Base-by-base conservation (phyloP, 2,113 vertebrate species). In the Dascyllus trimaculatus region DNA sequence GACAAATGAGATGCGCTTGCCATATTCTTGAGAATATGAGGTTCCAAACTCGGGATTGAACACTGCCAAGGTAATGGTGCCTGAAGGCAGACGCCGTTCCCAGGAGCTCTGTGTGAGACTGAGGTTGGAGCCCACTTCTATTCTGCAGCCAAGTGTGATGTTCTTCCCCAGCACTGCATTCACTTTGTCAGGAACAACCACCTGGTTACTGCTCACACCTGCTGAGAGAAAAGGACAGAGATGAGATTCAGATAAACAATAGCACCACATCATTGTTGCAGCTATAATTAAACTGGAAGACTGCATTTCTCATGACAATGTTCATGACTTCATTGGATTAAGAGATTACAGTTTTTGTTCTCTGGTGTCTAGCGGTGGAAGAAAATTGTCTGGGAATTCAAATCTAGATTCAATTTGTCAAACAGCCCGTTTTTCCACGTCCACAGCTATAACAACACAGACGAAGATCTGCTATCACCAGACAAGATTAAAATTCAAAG, bases 31-130 rank as follows among this genome's bases (percentile, higher is more conserved):
- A 84, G 96, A 90, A 93, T 98, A 91, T 64, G 96, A 97, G 80
- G 92, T 97, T 90, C 98, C 98, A 71, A 96, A 97, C 22, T 95
- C 85, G 1, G 97, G 97, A 85, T 98, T 95, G 92, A 96, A 98
- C 85, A 99, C 97, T 26, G 97, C 98, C 92, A 99, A 81, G 75
- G 96, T 98, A 71, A 95, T 90, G 80, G 95, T 90, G 93, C 88
- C 95, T 57, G 96, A 95, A 75, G 95, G 94, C 49, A 95, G 77
- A 51, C 90, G 92, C 49, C 97, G 97, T 90, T 98, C 97, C 98
- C 98, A 99, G 45, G 97, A 97, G 93, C 96, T 96, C 80, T 99
- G 98, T 26, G 96, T 96, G 93, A 99, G 95, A 65, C 95, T 97
- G 91, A 97, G 96, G 65, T 97, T 96, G 64, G 93, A 71, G 69